Evolutionary conservation across 2,888 invertebrate genomes (phyloP).

Genomic region (Machimus atricapillus): DNA sequence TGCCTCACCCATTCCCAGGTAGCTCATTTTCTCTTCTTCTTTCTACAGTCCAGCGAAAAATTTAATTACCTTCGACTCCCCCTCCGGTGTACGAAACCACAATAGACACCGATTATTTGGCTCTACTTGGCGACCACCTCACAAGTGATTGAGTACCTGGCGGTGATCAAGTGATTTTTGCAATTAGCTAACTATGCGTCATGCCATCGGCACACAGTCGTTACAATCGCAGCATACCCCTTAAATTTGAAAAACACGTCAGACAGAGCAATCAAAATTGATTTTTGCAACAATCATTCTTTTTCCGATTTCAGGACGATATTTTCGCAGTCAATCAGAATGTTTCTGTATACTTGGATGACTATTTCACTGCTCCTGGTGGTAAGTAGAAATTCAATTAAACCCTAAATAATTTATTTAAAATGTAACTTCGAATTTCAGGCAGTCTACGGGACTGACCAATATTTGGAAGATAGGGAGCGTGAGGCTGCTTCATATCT

Average conservation of each 20-base stretch:
- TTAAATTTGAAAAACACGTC: background rate
- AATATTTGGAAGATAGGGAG: conserved; percentile 51
- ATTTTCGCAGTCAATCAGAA: background rate
- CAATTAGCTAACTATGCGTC: background rate
- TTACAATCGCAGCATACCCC: background rate
- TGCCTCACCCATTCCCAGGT: background rate
- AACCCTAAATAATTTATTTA: background rate
- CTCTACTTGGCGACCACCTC: background rate
- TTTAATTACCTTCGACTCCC: background rate
- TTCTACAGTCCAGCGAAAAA: background rate
- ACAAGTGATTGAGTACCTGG: background rate
- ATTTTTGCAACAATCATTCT: background rate
- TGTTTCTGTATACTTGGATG: background rate
- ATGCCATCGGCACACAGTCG: background rate
- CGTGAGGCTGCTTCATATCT: conserved; percentile 70
- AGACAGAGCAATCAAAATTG: background rate
- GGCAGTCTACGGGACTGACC: background rate
- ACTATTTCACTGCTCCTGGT: background rate
- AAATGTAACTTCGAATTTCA: background rate
- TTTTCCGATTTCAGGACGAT: background rate
- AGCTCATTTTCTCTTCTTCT: background rate
- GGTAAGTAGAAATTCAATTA: background rate
- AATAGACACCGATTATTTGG: background rate
- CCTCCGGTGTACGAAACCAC: background rate
- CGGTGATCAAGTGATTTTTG: background rate